Percentiles rank a stretch among this genome's conserved stretches.
phyloP scores from a whole-genome alignment of 2,888 invertebrate species.

The Andrena dorsata region DNA sequence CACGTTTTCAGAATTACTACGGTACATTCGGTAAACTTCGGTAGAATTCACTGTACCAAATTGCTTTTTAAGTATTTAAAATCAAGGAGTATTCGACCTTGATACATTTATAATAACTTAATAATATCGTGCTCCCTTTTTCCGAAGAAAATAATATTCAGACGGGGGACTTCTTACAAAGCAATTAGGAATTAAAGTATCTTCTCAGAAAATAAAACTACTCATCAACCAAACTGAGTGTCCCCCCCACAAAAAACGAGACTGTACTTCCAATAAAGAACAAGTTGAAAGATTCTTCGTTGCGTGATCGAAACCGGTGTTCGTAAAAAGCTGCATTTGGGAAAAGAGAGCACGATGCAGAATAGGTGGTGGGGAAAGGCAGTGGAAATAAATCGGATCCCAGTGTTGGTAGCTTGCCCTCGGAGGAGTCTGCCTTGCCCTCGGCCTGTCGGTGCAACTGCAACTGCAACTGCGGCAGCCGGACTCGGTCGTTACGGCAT shows the following conservation, averaged over 20 bases:
- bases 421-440: slow-evolving; percentile 43
- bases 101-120: too few species aligned
- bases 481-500: slow-evolving; percentile 70
- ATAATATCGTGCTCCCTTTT: too few species aligned
- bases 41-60: too few species aligned
- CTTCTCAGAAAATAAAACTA: too few species aligned
- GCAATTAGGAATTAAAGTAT: too few species aligned
- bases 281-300: not conserved
- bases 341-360: not conserved
- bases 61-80: too few species aligned
- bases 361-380: not conserved
- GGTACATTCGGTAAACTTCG: not conserved
- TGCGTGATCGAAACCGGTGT: not conserved
- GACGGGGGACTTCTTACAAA: too few species aligned
- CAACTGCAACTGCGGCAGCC: slow-evolving; percentile 57
- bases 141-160: too few species aligned
- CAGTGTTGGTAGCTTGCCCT: slow-evolving; percentile 47
- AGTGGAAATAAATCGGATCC: slow-evolving; percentile 53
- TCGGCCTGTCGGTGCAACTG: slow-evolving; percentile 55
- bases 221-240: too few species aligned
- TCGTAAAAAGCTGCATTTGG: not conserved
- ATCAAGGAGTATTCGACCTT: too few species aligned
- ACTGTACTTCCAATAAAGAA: too few species aligned
- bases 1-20: not conserved
- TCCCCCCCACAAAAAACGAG: too few species aligned